Evolutionary conservation across 2,113 vertebrate species (phyloP), one percentile per base, ranked within the genome.

Genomic region (Notothenia coriiceps): DNA sequence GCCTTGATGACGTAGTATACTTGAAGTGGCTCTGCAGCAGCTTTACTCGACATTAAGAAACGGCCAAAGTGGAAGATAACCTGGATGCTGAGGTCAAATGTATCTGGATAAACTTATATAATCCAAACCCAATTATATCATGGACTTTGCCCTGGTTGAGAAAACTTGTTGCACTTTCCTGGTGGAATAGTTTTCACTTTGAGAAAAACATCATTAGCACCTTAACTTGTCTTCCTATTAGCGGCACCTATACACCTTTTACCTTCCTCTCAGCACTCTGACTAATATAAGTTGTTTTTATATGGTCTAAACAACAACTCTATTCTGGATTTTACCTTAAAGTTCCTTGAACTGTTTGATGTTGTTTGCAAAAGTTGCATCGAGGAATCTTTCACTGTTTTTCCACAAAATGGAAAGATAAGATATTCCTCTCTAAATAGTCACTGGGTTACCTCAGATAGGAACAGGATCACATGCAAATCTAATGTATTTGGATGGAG

Each of bases 131-230:
- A 68, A 29, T 56, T 69, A 69, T 14, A 35, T 10, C 11, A 59
- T 1, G 2, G 43, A 64, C 43, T 15, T 62, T 47, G 3, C 5
- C 8, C 35, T 33, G 15, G 25, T 59, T 54, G n/a, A 40, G 49
- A 47, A 62, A 65, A 49, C 46, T 60, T n/a, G 29, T 29, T 29
- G 29, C 29, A 29, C 29, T 46, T 13, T 22, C n/a, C 6, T 2
- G 25, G 11, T 10, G 14, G 6, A 64, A 50, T 11, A 57, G 6
- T 74, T 75, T 70, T 20, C 11, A 44, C 17, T 64, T 13, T 44
- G 44, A 57, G 67, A 77, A 80, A 77, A 77, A 56, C 49, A 72
- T 76, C 55, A 80, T 77, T 71, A 80, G 4, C 47, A 46, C 10
- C 10, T 47, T 29, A 4, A 55, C 14, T 17, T 49, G 14, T 66